Percentiles rank a stretch among this genome's conserved stretches.
Conservation (phyloP, 2,113 vertebrate genomes). For the Guaruba guarouba region DNA sequence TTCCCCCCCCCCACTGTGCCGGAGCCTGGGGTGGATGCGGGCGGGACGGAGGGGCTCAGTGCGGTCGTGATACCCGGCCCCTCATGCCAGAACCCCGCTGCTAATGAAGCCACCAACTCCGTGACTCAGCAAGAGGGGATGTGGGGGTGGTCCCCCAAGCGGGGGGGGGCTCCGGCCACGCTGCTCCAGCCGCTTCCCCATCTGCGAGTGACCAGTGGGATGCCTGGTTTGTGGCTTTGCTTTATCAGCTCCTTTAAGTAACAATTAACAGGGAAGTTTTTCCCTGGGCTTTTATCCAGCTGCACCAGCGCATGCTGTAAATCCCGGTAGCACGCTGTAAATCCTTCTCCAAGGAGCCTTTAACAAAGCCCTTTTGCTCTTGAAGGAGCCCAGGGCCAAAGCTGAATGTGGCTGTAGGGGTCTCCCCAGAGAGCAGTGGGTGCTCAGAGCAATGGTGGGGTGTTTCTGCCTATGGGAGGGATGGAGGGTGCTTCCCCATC, state of each 20-base stretch:
- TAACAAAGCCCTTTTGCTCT: neutral
- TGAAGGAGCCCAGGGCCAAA: neutral
- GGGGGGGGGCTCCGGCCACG: neutral
- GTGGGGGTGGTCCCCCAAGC: neutral
- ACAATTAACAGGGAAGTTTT: conserved; percentile 1
- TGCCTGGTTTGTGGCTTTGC: neutral
- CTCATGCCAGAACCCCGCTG: neutral
- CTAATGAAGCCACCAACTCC: neutral
- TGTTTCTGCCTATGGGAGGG: neutral
- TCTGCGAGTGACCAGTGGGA: neutral
- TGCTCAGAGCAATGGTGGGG: neutral
- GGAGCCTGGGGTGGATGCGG: neutral
- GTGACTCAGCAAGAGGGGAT: neutral
- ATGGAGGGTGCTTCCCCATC: neutral
- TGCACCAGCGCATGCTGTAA: neutral
- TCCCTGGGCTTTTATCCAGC: neutral
- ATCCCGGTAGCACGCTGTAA: neutral
- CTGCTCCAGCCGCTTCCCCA: neutral
- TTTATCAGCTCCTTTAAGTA: neutral
- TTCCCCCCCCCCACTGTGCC: neutral
- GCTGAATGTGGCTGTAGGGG: fast-evolving
- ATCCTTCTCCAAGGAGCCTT: neutral
- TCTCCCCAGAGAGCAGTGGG: neutral
- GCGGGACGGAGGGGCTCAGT: neutral
- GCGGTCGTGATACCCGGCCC: neutral